Percentiles rank a stretch among this genome's conserved stretches.
These are phyloP conservation scores for Hippoglossus stenolepis DNA, from an alignment of 2,113 vertebrate species.

Conservation along the genomic window DNA sequence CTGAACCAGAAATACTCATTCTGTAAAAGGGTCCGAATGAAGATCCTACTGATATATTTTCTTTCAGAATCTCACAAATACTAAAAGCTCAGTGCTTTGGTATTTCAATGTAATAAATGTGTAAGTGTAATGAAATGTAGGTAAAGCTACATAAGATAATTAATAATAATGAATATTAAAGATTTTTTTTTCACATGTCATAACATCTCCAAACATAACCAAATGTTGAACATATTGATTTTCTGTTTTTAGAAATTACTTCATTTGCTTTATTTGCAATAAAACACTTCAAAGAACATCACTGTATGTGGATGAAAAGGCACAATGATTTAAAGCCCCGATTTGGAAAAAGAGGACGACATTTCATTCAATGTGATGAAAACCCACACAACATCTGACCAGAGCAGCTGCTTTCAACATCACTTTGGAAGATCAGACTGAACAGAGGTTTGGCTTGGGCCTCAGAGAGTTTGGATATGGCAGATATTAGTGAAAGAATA, in stretches of 20 bases:
- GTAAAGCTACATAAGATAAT: not conserved
- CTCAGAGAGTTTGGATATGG: not conserved
- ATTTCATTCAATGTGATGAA: not conserved
- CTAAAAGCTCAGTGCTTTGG: not conserved
- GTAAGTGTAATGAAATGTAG: not conserved
- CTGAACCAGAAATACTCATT: not conserved
- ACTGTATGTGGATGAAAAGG: too few species aligned
- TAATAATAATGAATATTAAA: not conserved
- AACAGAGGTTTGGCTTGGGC: conserved; percentile 17
- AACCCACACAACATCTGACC: not conserved
- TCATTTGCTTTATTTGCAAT: too few species aligned
- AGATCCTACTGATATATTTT: not conserved
- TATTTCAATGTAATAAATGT: not conserved
- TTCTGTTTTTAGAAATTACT: not conserved
- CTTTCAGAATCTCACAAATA: not conserved
- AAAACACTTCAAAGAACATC: too few species aligned
- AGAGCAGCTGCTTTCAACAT: not conserved
- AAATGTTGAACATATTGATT: not conserved
- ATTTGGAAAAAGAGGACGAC: too few species aligned
- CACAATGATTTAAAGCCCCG: too few species aligned
- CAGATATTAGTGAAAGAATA: conserved; percentile 1
- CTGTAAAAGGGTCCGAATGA: not conserved
- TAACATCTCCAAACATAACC: not conserved
- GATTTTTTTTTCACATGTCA: too few species aligned
- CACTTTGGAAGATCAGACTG: not conserved